These are phyloP conservation scores for Bellardia bayeri DNA, from an alignment of 2,888 invertebrate species.

Conservation along the genomic window DNA sequence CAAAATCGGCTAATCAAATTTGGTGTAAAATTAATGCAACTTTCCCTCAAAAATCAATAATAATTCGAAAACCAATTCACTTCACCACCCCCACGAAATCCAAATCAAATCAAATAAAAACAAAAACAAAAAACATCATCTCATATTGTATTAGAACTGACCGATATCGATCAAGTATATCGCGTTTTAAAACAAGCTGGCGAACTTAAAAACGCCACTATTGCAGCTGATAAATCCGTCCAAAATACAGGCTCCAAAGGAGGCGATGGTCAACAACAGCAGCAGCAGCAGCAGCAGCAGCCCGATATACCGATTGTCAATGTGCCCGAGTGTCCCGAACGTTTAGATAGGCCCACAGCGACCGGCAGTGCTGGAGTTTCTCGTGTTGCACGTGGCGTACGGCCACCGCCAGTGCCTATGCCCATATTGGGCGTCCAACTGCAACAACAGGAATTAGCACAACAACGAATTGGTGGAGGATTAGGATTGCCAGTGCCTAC, in stretches of 20 bases:
- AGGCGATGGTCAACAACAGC: conserved; percentile 56
- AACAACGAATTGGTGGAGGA: conserved; percentile 81
- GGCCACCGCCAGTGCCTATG: conserved; percentile 81
- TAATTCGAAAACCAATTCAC: conserved; percentile 53
- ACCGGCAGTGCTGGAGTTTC: conserved; percentile 76
- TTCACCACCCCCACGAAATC: conserved; percentile 56
- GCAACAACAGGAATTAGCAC: conserved; percentile 83
- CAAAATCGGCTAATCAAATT: conserved; percentile 67
- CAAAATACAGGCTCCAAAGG: conserved; percentile 75
- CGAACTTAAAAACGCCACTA: conserved; percentile 89
- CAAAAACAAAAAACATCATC: conserved; percentile 43
- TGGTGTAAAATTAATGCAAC: conserved; percentile 38
- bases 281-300: conserved; percentile 59
- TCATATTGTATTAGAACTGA: conserved; percentile 79
- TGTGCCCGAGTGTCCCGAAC: conserved; percentile 82
- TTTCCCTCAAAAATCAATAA: conserved; percentile 37
- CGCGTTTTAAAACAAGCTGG: conserved; percentile 97
- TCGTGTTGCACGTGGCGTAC: conserved; percentile 79
- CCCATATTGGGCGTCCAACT: conserved; percentile 81
- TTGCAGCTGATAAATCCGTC: conserved; percentile 83
- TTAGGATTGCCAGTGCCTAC: conserved; percentile 84
- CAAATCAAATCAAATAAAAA: conserved; percentile 42
- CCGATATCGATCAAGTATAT: conserved; percentile 95
- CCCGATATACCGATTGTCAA: conserved; percentile 83
- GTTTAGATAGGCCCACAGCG: conserved; percentile 71